Evolutionary conservation across 2,888 invertebrate genomes (phyloP), one percentile per base, ranked within the genome.

Genomic region (Spilarctia lutea): DNA sequence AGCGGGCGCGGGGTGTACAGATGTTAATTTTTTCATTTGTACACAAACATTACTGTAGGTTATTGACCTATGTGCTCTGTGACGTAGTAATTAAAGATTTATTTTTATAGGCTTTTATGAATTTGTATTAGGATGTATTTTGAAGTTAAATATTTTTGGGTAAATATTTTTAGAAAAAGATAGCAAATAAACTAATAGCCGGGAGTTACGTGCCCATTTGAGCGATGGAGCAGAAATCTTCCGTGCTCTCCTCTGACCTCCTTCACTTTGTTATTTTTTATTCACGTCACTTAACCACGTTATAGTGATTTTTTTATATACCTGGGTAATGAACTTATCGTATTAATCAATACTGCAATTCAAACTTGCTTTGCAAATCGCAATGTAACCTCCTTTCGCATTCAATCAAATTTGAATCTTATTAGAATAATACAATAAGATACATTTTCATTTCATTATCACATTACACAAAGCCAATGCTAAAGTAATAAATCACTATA

Each of bases 1-100:
- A 63, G 85, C 84, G 83, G 80, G 79, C 60, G 80, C 83, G 83
- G 79, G 65, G 48, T 2, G n/a, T 39, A 6, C 60, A n/a, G 35
- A 13, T 35, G 13, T 0, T 65, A 24, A 45, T 39, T 66, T 71
- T 56, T 56, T 16, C 2, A 24, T 30, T 18, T 30, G 6, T 39
- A 42, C 56, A n/a, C 33, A 68, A 68, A 68, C 24, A 68, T 48
- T 27, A n/a, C 35, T 42, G 2, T n/a, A 27, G 45, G 30, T 68
- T 48, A 39, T 66, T 48, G 18, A 42, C 68, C 42, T 30, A 60
- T 60, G 4, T 27, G 60, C 30, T 30, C 3, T 16, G 16, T 27
- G 4, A 30, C 27, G 16, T 6, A 13, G 60, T 60, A 16, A 2
- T 16, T n/a, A 30, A 60, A 16, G 16, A 16, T 60, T 16, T 16